Base-by-base conservation (phyloP, 2,888 invertebrate genomes). In the Lasioglossum vierecki region DNA sequence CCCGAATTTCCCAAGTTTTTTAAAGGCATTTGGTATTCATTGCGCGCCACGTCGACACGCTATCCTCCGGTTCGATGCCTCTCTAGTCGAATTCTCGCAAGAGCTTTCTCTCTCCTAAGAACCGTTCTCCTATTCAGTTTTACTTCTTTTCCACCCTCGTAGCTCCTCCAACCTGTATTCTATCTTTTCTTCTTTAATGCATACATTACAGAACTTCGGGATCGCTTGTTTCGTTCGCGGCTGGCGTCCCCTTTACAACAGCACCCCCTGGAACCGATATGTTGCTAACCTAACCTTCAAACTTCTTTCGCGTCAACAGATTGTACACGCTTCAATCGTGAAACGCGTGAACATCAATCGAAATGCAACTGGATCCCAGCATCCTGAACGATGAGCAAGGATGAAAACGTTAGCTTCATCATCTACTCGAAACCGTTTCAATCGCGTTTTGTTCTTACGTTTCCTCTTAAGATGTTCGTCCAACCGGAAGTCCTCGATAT, bases 1-100 rank as follows among this genome's bases (percentile, higher is more conserved):
- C 39, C 39, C 22, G 68, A 68, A 68, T 68, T 39, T 39, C 22
- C n/a, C 39, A 68, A 68, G 68, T 11, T 68, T 68, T 68, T 68
- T 39, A 18, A 39, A 68, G 39, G 11, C 18, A 39, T 11, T 68
- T 22, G 22, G 39, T 68, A 68, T 68, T 68, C 68, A 39, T 35
- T 11, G 22, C 39, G 15, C 46, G 46, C 68, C 44, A 1, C 68
- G 39, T 18, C 35, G 35, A 18, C 39, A 8, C 4, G 18, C 68
- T 39, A 35, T 39, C 18, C 4, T 39, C 11, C 35, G 35, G 11
- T 11, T 68, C 68, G 68, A 39, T 39, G 18, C 39, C 11, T 68
- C 68, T 39, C 35, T 22, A 9, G 39, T 9, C 39, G 39, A 68
- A 68, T 68, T 68, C 39, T 68, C 22, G 9, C 46, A 11, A 11